Evolutionary conservation across 2,113 vertebrate genomes (phyloP), one percentile per base, ranked within the genome.

Genomic region (Mystacornis crossleyi): DNA sequence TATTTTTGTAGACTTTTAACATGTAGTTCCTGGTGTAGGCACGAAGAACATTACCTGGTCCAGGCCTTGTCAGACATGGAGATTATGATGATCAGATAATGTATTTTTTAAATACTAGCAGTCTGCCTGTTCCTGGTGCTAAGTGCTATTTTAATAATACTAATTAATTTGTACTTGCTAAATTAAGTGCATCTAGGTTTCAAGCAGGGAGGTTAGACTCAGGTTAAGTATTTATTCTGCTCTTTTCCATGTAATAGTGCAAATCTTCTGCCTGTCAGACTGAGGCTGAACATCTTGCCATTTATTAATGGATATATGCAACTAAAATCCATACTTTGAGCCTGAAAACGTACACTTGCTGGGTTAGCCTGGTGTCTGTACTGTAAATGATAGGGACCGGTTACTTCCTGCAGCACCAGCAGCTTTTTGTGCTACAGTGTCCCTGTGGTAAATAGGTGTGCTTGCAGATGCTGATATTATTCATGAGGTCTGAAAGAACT

Each of bases 81-180:
- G 54, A 50, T 79, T 61, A 31, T 45, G 26, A 71, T 65, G 86
- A 61, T 57, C 74, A 87, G 36, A 8, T 94, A 79, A 95, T 69
- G 62, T 66, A 26, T 17, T 82, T 88, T 84, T 96, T 84, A 89
- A 93, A 80, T 48, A 57, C 65, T 82, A 67, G n/a, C 51, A 58
- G 25, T 87, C 58, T 93, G 45, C 38, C 58, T 79, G n/a, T 65
- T 45, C 71, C 73, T 89, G 33, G 54, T 84, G 45, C 47, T 85
- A 97, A 97, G 91, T 93, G 93, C 36, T 61, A 61, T 87, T 96
- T 91, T 86, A 95, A 82, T 93, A 91, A 69, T 65, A 65, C 33
- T 85, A 84, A 95, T 93, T 95, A 95, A 94, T 91, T 95, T 85
- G 33, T 65, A 67, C 54, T 87, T 75, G 45, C 9, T 69, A 77